phyloP scores from a whole-genome alignment of 2,888 invertebrate species.

The Sepioteuthis lessoniana region DNA sequence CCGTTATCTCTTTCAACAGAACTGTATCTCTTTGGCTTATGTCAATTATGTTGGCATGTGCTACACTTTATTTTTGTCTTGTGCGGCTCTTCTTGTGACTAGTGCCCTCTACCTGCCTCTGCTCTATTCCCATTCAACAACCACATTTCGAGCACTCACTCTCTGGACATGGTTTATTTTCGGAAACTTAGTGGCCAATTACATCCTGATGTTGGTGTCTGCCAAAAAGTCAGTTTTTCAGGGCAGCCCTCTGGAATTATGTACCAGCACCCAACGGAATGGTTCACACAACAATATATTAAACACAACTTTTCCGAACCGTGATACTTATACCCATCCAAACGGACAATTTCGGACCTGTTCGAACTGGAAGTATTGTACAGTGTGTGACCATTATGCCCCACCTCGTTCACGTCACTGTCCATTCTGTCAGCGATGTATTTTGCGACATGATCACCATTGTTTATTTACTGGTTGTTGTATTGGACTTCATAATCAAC shows the following conservation, averaged over 20 bases:
- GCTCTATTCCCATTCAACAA: neutral
- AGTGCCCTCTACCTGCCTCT: neutral
- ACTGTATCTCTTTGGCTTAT: neutral
- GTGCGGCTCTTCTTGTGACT: neutral
- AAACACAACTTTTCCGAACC: neutral
- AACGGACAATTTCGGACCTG: neutral
- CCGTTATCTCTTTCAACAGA: neutral
- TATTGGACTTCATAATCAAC: constrained; percentile 76
- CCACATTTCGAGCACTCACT: neutral
- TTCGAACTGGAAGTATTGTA: constrained; percentile 61
- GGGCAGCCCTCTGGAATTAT: constrained; percentile 51
- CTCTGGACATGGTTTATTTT: constrained; percentile 58
- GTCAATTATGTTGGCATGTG: constrained; percentile 42
- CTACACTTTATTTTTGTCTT: neutral
- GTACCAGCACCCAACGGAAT: neutral
- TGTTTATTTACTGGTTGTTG: constrained; percentile 75
- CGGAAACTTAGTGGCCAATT: constrained; percentile 60
- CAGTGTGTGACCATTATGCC: constrained; percentile 60
- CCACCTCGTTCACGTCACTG: constrained; percentile 75
- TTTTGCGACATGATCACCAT: constrained; percentile 76
- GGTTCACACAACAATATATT: neutral
- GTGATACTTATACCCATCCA: neutral
- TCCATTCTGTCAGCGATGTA: constrained; percentile 73
- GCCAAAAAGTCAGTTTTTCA: constrained; percentile 56
- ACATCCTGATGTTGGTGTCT: constrained; percentile 57